Evolutionary conservation across 2,888 invertebrate species (phyloP).

Genomic region (Physocephala rufipes): DNA sequence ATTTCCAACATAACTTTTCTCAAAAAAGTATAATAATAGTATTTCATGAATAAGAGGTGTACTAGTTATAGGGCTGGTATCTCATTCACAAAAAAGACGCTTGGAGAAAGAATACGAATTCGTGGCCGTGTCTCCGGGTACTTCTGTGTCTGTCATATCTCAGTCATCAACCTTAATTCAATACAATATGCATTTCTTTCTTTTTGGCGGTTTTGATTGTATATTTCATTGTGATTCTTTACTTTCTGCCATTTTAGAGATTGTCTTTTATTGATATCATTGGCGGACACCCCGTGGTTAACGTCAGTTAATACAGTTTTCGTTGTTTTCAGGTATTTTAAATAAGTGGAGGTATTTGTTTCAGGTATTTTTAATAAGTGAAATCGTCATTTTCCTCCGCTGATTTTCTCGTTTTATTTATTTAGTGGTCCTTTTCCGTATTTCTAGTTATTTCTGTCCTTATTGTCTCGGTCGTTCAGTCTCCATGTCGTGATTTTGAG

Average conservation of each 20-base stretch:
- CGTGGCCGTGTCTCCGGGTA: not conserved
- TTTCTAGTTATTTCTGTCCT: conserved; percentile 17
- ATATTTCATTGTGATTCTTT: conserved; percentile 2
- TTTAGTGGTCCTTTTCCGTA: conserved; percentile 23
- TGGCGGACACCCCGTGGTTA: conserved; percentile 28
- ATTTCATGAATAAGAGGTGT: conserved; percentile 60
- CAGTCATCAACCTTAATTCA: no score
- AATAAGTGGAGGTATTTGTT: no score
- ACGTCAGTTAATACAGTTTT: not conserved
- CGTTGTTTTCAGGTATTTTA: conserved; percentile 4
- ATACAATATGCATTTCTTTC: not conserved
- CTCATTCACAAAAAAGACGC: no score
- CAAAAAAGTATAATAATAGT: no score
- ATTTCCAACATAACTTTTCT: no score
- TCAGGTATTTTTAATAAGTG: conserved; percentile 7
- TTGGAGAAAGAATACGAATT: not conserved
- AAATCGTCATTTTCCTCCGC: not conserved
- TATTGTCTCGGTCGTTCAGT: not conserved
- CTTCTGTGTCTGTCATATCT: no score
- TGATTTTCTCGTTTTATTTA: conserved; percentile 14
- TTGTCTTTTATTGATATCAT: conserved; percentile 41
- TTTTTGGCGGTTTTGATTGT: conserved; percentile 8
- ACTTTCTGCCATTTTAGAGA: conserved; percentile 10
- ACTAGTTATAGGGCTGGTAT: conserved; percentile 34
- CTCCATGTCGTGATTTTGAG: not conserved